phyloP scores from a whole-genome alignment of 2,797 vertebrate genomes.

The Enteromius trimaculatus region DNA sequence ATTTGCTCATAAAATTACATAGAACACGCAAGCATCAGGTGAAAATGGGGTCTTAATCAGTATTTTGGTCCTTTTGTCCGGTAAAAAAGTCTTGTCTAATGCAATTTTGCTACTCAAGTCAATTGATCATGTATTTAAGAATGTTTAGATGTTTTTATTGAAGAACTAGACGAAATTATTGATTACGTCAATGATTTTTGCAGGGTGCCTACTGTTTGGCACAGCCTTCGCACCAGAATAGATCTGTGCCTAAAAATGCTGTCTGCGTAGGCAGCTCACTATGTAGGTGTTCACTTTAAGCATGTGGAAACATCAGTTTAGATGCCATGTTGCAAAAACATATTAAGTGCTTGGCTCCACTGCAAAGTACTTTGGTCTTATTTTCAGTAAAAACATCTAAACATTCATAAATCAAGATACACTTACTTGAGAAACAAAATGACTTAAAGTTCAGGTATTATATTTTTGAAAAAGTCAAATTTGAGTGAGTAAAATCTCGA shows the following conservation, averaged over 20 bases:
- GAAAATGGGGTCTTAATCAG: not conserved
- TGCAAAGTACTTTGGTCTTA: not conserved
- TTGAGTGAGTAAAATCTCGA: not conserved
- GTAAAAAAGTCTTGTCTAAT: conserved; percentile 12
- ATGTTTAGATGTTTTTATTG: not conserved
- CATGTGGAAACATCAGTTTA: not conserved
- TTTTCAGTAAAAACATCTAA: not conserved
- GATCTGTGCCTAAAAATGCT: conserved; percentile 2
- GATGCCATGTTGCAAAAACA: not conserved
- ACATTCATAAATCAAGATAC: not conserved
- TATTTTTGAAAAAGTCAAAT: not conserved
- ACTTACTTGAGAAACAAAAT: not conserved
- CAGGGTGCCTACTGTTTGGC: conserved; percentile 15
- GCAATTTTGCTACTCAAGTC: not conserved
- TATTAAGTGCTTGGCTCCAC: not conserved
- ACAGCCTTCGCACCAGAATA: not conserved
- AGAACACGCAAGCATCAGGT: not conserved
- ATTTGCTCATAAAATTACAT: not conserved
- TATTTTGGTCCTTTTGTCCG: not conserved
- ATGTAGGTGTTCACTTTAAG: not conserved
- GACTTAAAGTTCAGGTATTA: not conserved
- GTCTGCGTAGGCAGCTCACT: conserved; percentile 13
- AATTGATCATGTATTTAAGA: not conserved
- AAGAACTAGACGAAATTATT: conserved; percentile 10
- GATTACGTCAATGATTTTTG: not conserved